Percentiles rank a stretch among this genome's conserved stretches.
Conservation (phyloP, 1,140 invertebrate species). For the Lutraria rhynchaena region DNA sequence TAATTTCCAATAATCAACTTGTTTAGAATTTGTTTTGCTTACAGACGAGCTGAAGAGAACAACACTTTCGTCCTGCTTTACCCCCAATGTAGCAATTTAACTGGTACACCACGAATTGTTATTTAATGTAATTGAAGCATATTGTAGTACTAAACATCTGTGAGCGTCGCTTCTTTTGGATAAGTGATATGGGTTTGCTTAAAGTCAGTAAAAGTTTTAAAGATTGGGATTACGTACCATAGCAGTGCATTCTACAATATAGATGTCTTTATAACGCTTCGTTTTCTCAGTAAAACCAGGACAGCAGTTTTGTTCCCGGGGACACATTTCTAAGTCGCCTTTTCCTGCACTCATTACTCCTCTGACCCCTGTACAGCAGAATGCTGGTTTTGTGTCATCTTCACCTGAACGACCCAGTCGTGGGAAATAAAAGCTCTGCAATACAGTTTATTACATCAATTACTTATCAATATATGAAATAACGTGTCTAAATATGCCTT, state of each 20-base stretch:
- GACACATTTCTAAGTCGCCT: conserved; percentile 18
- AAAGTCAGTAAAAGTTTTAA: background rate
- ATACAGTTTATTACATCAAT: too few species aligned
- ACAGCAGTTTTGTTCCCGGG: conserved; percentile 20
- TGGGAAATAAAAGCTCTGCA: conserved; percentile 51
- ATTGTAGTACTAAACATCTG: background rate
- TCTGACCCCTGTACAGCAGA: conserved; percentile 36
- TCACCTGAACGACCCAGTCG: conserved; percentile 45
- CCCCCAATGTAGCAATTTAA: background rate
- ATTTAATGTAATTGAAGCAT: background rate
- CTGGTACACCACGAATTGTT: background rate
- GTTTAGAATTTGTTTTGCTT: background rate
- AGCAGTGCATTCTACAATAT: conserved; percentile 34
- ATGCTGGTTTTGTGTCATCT: background rate
- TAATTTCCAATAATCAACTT: background rate
- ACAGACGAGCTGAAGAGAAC: background rate
- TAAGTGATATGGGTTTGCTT: background rate
- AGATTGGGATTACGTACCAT: conserved; percentile 2
- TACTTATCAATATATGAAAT: too few species aligned
- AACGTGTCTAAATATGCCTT: too few species aligned
- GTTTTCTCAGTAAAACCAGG: conserved; percentile 21
- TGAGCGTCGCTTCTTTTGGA: background rate
- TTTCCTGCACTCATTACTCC: conserved; percentile 7
- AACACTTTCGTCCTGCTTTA: background rate
- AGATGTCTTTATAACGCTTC: conserved; percentile 28